Percentiles rank a stretch among this genome's conserved stretches.
phyloP scores from a whole-genome alignment of 2,888 invertebrate species.

The Ichneumoninae sp. region DNA sequence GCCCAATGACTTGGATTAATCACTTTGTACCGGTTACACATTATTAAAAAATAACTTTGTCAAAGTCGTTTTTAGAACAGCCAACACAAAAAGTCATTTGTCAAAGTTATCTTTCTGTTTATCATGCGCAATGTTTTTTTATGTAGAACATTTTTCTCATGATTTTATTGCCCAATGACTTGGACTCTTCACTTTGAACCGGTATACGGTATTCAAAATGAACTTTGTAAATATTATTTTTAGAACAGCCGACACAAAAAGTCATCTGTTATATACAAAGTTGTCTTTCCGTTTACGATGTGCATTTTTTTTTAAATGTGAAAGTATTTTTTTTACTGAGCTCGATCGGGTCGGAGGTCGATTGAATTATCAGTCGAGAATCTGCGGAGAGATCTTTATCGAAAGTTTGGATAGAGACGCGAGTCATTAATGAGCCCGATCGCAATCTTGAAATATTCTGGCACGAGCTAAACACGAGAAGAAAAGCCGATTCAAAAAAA shows the following conservation, averaged over 20 bases:
- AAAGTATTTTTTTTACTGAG: conserved; percentile 4
- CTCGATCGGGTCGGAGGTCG: background rate
- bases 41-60: background rate
- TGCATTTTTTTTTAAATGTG: background rate
- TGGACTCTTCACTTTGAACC: background rate
- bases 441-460: background rate
- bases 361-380: background rate
- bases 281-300: too few species aligned
- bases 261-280: too few species aligned
- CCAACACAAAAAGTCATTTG: too few species aligned
- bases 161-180: background rate
- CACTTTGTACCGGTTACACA: background rate
- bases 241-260: too few species aligned
- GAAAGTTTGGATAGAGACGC: background rate
- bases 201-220: too few species aligned
- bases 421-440: background rate
- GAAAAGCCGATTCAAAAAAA: conserved; percentile 17
- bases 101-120: background rate
- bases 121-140: background rate
- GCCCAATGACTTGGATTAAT: conserved; percentile 2
- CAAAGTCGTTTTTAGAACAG: too few species aligned
- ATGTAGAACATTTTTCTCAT: background rate
- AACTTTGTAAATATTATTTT: too few species aligned
- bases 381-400: background rate
- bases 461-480: conserved; percentile 5